Percentiles rank a stretch among this genome's conserved stretches.
Conservation (phyloP, 1,140 invertebrate genomes). For the Whitmania pigra region DNA sequence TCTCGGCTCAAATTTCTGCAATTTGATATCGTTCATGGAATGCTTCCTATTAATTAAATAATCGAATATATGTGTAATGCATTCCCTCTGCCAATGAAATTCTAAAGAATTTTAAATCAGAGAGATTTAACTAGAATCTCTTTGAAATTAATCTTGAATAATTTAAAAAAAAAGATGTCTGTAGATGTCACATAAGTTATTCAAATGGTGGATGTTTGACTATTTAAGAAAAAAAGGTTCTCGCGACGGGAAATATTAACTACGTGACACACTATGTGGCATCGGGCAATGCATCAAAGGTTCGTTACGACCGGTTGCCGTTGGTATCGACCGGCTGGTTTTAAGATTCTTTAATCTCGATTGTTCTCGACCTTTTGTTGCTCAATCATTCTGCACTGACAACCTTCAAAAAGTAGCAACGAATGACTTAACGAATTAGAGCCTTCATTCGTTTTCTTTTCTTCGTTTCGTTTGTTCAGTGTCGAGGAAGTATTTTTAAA, state of each 20-base stretch:
- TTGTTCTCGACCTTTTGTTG: background rate
- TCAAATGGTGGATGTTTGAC: background rate
- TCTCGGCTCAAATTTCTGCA: background rate
- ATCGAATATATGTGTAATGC: background rate
- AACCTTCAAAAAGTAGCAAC: background rate
- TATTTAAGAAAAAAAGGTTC: background rate
- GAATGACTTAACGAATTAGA: background rate
- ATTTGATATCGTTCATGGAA: background rate
- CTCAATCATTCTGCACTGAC: slow-evolving; percentile 4
- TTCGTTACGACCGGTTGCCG: too few species aligned
- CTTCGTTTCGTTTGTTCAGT: slow-evolving; percentile 1
- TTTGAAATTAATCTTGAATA: too few species aligned
- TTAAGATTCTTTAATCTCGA: background rate
- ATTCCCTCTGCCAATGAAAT: background rate
- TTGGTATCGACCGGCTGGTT: background rate
- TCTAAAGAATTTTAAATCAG: background rate
- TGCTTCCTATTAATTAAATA: too few species aligned
- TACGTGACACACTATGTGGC: background rate
- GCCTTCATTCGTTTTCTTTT: background rate
- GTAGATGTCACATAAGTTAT: background rate
- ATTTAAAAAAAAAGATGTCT: background rate
- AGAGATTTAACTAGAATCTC: too few species aligned
- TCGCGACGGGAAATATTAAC: background rate
- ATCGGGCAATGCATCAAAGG: too few species aligned
- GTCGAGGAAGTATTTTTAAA: background rate